Evolutionary conservation across 2,113 vertebrate genomes (phyloP), one percentile per base, ranked within the genome.

Genomic region (Neodontobutis hainanensis): DNA sequence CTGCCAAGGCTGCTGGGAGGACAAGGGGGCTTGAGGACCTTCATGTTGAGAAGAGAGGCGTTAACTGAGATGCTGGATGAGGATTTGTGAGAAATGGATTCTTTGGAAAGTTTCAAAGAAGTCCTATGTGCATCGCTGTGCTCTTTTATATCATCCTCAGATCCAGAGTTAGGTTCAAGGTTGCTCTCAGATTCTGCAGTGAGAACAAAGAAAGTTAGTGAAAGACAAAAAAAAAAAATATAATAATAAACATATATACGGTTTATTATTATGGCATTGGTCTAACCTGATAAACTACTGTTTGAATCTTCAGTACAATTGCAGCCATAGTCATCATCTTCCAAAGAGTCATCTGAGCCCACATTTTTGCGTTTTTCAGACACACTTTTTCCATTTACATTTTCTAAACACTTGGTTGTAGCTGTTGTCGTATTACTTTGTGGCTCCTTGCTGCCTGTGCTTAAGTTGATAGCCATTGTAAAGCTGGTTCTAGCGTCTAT

Each of bases 341-440:
- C 95, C 64, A 93, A 92, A 6, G 96, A 98, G 81, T 97, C 95
- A 6, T 97, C 95, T 0, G 95, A 97, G 86, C 95, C 95, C 87
- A 95, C 96, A 87, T 93, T 96, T 89, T 95, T 95, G 69, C 92
- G 92, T 81, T 95, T 92, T 59, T 96, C 95, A 35, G 95, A 95
- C 91, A 95, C 95, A 10, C 89, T 88, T 74, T 91, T 92, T 85
- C 92, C 90, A 75, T 95, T 92, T n/a, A 92, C 88, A 66, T 95
- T 88, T 78, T 92, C 78, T 63, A 91, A 77, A 62, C 92, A 89
- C 19, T 27, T 32, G 51, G 11, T 5, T 35, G 32, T 27, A 27
- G 19, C 19, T 27, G 19, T 27, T 27, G 19, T 27, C 19, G 3
- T 27, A 27, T 27, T 92, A 65, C 89, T 77, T 4, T 89, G 35